phyloP scores from a whole-genome alignment of 2,797 vertebrate species.

The Acrocephalus scirpaceus region DNA sequence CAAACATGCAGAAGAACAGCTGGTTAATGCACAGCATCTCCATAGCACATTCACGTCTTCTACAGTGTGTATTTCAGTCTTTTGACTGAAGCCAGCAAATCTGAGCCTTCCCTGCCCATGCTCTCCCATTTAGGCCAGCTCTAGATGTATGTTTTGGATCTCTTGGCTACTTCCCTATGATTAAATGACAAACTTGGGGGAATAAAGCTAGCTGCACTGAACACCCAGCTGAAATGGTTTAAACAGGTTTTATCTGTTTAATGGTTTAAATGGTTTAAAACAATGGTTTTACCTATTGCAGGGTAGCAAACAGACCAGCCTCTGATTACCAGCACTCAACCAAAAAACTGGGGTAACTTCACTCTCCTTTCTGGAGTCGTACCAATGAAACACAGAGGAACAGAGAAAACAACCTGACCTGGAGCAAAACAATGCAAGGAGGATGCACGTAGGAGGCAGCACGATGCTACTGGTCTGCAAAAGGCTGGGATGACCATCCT shows the following conservation, averaged over 20 bases:
- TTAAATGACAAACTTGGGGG: neutral
- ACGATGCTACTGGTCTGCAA: neutral
- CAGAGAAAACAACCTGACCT: neutral
- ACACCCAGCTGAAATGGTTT: constrained; percentile 4
- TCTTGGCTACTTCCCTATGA: neutral
- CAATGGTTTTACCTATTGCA: neutral
- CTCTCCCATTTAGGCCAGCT: neutral
- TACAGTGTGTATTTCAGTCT: rapidly evolving
- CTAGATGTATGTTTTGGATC: neutral
- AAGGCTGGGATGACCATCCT: neutral
- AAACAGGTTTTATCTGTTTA: neutral
- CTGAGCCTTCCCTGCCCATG: neutral
- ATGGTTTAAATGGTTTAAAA: neutral
- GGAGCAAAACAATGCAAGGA: neutral
- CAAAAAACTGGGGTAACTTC: neutral
- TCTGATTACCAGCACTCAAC: neutral
- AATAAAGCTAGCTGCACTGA: neutral
- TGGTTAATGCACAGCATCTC: neutral
- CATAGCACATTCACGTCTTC: rapidly evolving
- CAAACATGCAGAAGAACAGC: neutral
- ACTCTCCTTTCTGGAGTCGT: rapidly evolving
- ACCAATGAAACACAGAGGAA: neutral
- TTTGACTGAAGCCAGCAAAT: neutral
- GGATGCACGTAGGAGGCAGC: neutral
- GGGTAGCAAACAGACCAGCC: neutral